phyloP scores from a whole-genome alignment of 2,113 vertebrate species.

The Axis porcinus region DNA sequence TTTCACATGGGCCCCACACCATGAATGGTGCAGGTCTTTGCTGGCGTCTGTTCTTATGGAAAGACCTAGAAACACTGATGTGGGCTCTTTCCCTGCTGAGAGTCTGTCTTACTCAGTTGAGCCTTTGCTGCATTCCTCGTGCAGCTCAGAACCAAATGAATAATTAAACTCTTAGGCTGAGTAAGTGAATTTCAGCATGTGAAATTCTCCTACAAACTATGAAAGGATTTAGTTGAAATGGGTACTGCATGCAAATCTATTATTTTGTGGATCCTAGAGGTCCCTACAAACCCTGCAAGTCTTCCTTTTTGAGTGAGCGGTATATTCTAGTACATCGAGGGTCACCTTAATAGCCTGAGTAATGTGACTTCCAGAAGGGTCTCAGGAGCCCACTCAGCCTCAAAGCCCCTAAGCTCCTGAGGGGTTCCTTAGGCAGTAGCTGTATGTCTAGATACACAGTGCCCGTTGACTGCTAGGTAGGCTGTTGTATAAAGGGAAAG shows the following conservation, averaged over 20 bases:
- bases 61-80: neutral
- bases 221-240: slow-evolving; percentile 21
- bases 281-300: neutral
- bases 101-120: neutral
- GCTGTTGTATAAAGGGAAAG: neutral
- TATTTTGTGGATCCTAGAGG: slow-evolving; percentile 2
- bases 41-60: neutral
- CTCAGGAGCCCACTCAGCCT: neutral
- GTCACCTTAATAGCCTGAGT: neutral
- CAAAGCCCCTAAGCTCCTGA: neutral
- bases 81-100: neutral
- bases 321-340: neutral
- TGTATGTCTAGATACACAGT: neutral
- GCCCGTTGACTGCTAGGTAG: neutral
- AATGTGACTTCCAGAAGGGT: slow-evolving; percentile 17
- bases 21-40: neutral
- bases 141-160: slow-evolving; percentile 28
- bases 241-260: neutral
- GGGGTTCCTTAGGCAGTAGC: neutral
- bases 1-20: neutral
- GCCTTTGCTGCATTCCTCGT: neutral
- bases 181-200: slow-evolving; percentile 3
- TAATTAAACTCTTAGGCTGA: neutral
- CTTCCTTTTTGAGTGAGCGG: neutral
- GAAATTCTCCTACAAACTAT: slow-evolving; percentile 5